A percentile compares a stretch with the other conserved stretches of the same genome.
phyloP scores from a whole-genome alignment of 2,888 invertebrate species.

The Pseudococcus viburni region DNA sequence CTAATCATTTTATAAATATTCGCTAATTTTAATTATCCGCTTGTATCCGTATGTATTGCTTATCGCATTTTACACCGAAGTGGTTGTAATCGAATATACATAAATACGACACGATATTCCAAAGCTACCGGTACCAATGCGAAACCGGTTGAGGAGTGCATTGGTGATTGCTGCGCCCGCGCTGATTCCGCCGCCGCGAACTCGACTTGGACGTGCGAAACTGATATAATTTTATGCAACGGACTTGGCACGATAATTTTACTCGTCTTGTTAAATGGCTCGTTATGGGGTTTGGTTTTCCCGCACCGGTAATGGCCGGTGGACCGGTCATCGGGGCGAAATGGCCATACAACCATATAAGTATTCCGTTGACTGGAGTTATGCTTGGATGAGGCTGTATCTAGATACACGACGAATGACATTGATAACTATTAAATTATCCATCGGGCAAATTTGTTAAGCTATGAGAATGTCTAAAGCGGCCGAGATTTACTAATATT shows the following conservation, averaged over 20 bases:
- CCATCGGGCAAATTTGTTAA: constrained; percentile 43
- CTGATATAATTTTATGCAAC: constrained; percentile 24
- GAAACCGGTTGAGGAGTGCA: not conserved
- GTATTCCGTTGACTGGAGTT: not conserved
- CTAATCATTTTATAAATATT: constrained; percentile 24
- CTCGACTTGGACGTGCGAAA: not conserved
- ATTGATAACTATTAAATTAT: constrained; percentile 54
- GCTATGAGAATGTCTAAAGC: constrained; percentile 45
- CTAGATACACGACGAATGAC: not conserved
- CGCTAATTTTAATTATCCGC: constrained; percentile 25
- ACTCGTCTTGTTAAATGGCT: not conserved
- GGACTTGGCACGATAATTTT: not conserved
- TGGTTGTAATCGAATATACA: not conserved
- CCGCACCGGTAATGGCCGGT: not conserved
- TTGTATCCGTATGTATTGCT: not conserved
- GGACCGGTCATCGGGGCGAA: too few relatives aligned
- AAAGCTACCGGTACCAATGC: not conserved
- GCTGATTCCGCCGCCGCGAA: not conserved
- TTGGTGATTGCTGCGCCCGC: not conserved
- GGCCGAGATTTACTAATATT: constrained; percentile 27
- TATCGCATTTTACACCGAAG: not conserved
- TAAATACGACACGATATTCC: not conserved
- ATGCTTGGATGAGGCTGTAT: constrained; percentile 30
- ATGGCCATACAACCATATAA: not conserved
- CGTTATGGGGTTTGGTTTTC: not conserved